These are phyloP conservation scores for Lithophane leautieri DNA, from an alignment of 2,888 invertebrate genomes.

Conservation along the genomic window DNA sequence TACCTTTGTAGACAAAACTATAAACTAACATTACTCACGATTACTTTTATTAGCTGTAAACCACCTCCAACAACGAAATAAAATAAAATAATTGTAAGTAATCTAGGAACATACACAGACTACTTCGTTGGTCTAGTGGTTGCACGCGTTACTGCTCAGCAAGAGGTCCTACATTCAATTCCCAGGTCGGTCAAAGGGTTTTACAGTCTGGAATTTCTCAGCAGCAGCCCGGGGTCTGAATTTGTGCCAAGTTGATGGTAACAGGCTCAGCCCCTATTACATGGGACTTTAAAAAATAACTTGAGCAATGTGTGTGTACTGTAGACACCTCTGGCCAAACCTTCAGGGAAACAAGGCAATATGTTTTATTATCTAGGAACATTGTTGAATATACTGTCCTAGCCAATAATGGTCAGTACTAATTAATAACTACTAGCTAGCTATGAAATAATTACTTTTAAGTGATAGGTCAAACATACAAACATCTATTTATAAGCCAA, in stretches of 20 bases:
- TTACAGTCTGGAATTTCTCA: background rate
- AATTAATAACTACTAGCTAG: background rate
- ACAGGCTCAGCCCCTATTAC: background rate
- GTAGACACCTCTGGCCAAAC: too few relatives aligned
- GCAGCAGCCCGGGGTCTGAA: background rate
- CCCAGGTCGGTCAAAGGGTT: background rate
- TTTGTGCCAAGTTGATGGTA: background rate
- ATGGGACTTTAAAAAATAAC: background rate
- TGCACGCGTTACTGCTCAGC: background rate
- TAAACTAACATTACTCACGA: constrained; percentile 1
- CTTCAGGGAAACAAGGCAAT: background rate
- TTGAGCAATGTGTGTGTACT: background rate
- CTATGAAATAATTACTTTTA: background rate
- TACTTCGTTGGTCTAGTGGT: background rate
- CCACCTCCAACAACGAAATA: too few relatives aligned
- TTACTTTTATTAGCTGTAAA: too few relatives aligned
- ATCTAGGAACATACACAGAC: background rate
- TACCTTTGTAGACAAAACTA: constrained; percentile 2
- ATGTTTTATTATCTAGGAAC: background rate
- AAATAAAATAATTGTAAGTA: background rate
- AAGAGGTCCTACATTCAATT: background rate
- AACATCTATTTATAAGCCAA: background rate
- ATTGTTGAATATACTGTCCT: background rate
- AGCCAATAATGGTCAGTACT: background rate
- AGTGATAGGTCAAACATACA: background rate